Percentiles rank a stretch among this genome's conserved stretches.
Evolutionary conservation across 1,140 invertebrate genomes (phyloP).

Genomic region (Drosophila leontia): DNA sequence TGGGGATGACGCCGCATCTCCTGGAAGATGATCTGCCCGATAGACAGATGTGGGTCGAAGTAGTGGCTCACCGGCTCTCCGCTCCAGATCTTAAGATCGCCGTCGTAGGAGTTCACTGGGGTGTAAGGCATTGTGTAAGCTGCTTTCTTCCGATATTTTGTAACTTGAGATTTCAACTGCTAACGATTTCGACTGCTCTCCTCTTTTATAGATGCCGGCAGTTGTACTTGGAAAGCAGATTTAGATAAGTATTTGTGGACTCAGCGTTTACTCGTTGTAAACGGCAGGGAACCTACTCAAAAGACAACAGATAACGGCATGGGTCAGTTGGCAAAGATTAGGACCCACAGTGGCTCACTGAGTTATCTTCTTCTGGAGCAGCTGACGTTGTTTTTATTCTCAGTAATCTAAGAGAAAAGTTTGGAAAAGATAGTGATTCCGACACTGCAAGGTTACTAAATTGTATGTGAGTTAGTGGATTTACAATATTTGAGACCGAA

Average conservation of each 20-base stretch:
- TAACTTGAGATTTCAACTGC: conserved; percentile 10
- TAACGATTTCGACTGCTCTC: not conserved
- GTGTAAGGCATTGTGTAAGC: conserved; percentile 15
- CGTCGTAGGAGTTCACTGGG: conserved; percentile 33
- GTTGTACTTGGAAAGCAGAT: not conserved
- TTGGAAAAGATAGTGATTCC: not conserved
- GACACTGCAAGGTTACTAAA: not conserved
- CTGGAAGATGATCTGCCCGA: conserved; percentile 61
- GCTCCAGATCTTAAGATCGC: conserved; percentile 46
- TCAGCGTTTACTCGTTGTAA: not conserved
- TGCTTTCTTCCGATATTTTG: not conserved
- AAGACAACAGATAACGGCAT: not conserved
- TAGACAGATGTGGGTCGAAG: conserved; percentile 52
- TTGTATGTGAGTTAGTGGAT: too few species aligned
- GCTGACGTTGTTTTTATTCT: not conserved
- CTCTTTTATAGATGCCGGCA: conserved; percentile 8
- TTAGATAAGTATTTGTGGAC: not conserved
- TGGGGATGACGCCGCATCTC: conserved; percentile 68
- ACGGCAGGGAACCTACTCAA: not conserved
- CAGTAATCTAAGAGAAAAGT: not conserved
- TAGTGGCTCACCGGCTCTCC: conserved; percentile 1
- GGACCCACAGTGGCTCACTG: not conserved
- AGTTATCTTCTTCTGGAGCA: not conserved
- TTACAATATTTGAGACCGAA: not conserved
- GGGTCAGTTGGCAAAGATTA: not conserved